These are phyloP conservation scores for Drosophila pseudotakahashii DNA, from an alignment of 2,888 invertebrate species.

Conservation along the genomic window DNA sequence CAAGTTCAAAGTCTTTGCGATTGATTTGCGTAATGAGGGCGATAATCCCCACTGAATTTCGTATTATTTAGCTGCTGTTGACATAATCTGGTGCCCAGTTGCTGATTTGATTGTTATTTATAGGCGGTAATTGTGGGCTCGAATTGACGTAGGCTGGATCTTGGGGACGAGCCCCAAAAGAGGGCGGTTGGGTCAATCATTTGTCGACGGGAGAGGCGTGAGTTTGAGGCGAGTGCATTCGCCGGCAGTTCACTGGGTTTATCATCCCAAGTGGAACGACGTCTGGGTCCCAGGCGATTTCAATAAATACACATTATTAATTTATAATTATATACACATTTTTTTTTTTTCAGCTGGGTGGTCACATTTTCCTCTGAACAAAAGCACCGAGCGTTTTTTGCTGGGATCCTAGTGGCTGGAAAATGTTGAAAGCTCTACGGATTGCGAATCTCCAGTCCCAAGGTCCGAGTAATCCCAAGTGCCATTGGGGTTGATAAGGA, in stretches of 20 bases:
- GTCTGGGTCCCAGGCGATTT: slow-evolving; percentile 29
- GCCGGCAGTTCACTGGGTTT: slow-evolving; percentile 22
- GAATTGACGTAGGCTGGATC: slow-evolving; percentile 25
- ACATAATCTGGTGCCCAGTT: slow-evolving; percentile 7
- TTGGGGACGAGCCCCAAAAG: slow-evolving; percentile 38
- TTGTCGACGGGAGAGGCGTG: slow-evolving; percentile 17
- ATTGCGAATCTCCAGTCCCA: slow-evolving; percentile 36
- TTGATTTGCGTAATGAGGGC: slow-evolving; percentile 21
- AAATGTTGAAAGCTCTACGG: slow-evolving; percentile 45
- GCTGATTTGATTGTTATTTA: slow-evolving; percentile 13
- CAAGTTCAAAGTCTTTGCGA: slow-evolving; percentile 59
- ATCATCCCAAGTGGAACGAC: slow-evolving; percentile 39
- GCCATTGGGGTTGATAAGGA: slow-evolving; percentile 26
- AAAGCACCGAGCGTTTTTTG: slow-evolving; percentile 4
- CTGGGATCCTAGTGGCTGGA: slow-evolving; percentile 57
- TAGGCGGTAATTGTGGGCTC: slow-evolving; percentile 25
- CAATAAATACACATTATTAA: slow-evolving; percentile 42
- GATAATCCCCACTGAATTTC: slow-evolving; percentile 10
- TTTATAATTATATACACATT: slow-evolving; percentile 9
- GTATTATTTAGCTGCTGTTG: slow-evolving; percentile 7
- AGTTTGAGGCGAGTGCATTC: slow-evolving; percentile 16
- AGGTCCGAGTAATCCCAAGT: slow-evolving; percentile 41
- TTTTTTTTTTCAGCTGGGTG: slow-evolving; percentile 8
- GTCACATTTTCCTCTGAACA: slow-evolving; percentile 35
- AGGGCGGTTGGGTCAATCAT: slow-evolving; percentile 18